Base-by-base conservation (phyloP, 1,140 invertebrate species). In the Orchesella cincta region DNA sequence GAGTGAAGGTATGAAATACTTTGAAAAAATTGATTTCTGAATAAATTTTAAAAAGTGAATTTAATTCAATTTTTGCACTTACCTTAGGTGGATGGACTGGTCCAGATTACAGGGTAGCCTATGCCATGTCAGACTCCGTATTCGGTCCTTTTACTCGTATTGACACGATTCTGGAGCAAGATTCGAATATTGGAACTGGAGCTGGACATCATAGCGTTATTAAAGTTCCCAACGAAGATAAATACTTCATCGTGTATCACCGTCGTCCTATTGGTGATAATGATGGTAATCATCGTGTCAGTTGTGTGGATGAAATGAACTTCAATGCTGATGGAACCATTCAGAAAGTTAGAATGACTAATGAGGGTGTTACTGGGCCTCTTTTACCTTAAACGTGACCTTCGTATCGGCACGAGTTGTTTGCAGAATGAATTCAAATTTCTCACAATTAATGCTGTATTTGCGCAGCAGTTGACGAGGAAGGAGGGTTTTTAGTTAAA, bases 221-320 rank as follows among this genome's bases (percentile, higher is more conserved):
- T 33, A 46, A 76, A 20, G 70, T 77, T 1, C 78, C 75, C 36
- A 57, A 73, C 1, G 28, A 35, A 33, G 72, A 76, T 28, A 5
- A 74, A 23, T 79, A 77, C 34, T 79, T 73, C 76, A 79, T 79
- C 51, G 78, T 75, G 16, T 79, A 79, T 39, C 78, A 79, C 57
- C 75, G 78, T 20, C 33, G 75, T 0, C 78, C 78, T 8, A 14
- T 79, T 1, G 33, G 29, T 26, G 78, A 79, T 18, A 74, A 52
- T 36, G 75, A 70, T 39, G 36, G 18, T 23, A 77, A 74, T 35
- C 52, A 51, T 26, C 36, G 71, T n/a, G 26, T 51, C 28, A 54
- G 26, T 23, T 64, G 29, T 16, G 52, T 39, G 1, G 71, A 78
- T 1, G 73, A 74, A 33, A 78, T 78, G 76, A 70, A 74, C 18